Evolutionary conservation across 2,888 invertebrate genomes (phyloP).

Genomic region (Deilephila porcellus): DNA sequence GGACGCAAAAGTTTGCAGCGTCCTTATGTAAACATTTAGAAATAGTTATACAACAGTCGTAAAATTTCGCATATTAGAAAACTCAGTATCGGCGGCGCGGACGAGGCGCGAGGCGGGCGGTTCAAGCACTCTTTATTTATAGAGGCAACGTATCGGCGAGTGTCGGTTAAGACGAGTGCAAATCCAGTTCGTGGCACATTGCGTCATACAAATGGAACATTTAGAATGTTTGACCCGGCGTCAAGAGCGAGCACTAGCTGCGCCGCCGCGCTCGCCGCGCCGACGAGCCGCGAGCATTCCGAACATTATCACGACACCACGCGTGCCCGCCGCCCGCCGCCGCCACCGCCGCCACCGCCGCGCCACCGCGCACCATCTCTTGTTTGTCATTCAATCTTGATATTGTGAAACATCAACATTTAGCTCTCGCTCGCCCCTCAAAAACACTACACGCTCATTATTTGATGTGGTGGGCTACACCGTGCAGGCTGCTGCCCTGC

Average conservation of each 20-base stretch:
- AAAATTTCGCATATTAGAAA: constrained; percentile 23
- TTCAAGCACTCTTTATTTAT: constrained; percentile 39
- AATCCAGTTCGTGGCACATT: constrained; percentile 75
- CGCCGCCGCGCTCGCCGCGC: constrained; percentile 35
- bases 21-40: constrained; percentile 16
- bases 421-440: constrained; percentile 1
- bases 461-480: neutral
- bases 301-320: constrained; percentile 38
- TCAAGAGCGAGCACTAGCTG: constrained; percentile 50
- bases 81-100: constrained; percentile 29
- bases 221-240: constrained; percentile 80
- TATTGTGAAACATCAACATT: constrained; percentile 47
- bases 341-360: neutral
- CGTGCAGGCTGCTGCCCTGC: too few relatives aligned
- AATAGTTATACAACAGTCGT: constrained; percentile 25
- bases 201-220: constrained; percentile 76
- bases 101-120: constrained; percentile 29
- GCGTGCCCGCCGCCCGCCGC: constrained; percentile 25
- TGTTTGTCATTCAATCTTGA: constrained; percentile 56
- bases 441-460: constrained; percentile 15
- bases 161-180: constrained; percentile 74
- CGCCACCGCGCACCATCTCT: constrained; percentile 44
- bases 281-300: constrained; percentile 58
- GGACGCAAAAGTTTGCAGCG: constrained; percentile 10
- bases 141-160: constrained; percentile 53